Evolutionary conservation across 2,888 invertebrate species (phyloP).

Genomic region (Pegoplata infirma): DNA sequence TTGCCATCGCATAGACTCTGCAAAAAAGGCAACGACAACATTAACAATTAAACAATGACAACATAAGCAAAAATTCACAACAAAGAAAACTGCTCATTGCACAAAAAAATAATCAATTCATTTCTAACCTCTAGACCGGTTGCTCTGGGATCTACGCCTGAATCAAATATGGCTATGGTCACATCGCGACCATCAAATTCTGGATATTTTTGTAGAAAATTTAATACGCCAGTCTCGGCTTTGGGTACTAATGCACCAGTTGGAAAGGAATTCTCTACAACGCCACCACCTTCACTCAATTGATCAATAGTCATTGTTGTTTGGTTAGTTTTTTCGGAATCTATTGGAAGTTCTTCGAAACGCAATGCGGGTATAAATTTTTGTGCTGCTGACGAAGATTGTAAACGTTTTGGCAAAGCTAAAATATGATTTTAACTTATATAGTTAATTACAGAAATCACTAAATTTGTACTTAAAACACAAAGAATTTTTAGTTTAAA

Average conservation of each 20-base stretch:
- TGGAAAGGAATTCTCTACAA: slow-evolving; percentile 85
- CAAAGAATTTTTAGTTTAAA: slow-evolving; percentile 6
- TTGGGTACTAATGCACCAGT: slow-evolving; percentile 93
- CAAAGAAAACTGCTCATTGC: too few species aligned
- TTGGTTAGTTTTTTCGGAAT: slow-evolving; percentile 31
- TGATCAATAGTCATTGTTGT: slow-evolving; percentile 34
- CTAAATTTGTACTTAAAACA: neutral
- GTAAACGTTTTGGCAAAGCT: slow-evolving; percentile 5
- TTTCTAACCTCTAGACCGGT: slow-evolving; percentile 90
- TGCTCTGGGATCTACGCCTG: slow-evolving; percentile 98
- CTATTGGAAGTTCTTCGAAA: slow-evolving; percentile 23
- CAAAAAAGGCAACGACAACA: slow-evolving; percentile 59
- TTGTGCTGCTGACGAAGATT: slow-evolving; percentile 13
- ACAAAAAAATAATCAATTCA: neutral
- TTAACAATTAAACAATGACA: slow-evolving; percentile 15
- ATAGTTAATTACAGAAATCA: neutral
- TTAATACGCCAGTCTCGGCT: slow-evolving; percentile 93
- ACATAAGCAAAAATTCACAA: neutral
- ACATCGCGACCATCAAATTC: slow-evolving; percentile 94
- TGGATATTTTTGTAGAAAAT: slow-evolving; percentile 92
- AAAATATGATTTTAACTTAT: slow-evolving; percentile 24
- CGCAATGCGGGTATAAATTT: slow-evolving; percentile 42
- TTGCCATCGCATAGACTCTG: slow-evolving; percentile 91
- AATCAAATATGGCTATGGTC: slow-evolving; percentile 97
- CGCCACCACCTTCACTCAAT: slow-evolving; percentile 61